Base-by-base conservation (phyloP, 2,888 invertebrate species). In the Heteromurus nitidus region DNA sequence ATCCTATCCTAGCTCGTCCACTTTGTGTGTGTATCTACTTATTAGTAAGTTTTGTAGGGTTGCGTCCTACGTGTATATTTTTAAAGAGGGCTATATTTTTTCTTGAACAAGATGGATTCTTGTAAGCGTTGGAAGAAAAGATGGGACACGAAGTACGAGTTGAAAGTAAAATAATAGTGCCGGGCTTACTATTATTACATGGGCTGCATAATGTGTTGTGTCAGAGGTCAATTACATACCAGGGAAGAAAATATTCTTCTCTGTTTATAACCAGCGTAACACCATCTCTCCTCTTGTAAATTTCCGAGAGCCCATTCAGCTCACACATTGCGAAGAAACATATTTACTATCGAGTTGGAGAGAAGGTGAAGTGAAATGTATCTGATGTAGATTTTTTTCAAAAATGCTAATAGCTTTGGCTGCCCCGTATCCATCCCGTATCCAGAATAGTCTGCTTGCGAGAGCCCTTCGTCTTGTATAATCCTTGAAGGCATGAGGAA, bases 191-290 rank as follows among this genome's bases (percentile, higher is more conserved):
- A 74, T 79, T 82, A 79, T 74, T 74, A 69, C 79, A 73, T 74
- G 82, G 65, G 64, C 75, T 82, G 79, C 79, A 77, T 82, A 82
- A 82, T 82, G 74, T 80, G 64, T 62, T 79, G 55, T 55, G 79
- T 83, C 83, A 83, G 80, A 83, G 83, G 83, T 83, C 83, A 83
- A 83, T 83, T 83, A 83, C 83, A 72, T 80, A 67, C 58, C 75
- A 68, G 53, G 80, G 73, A 75, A 79, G 50, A 50, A 13, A n/a
- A 50, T n/a, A 20, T 79, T 55, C 70, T 60, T 68, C 60, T 68
- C 26, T 76, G 67, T 20, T 76, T 76, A 60, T 68, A 58, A 58
- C 76, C 68, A 67, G 30, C n/a, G 30, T 9, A 13, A 50, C 55
- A 55, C 24, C 26, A 42, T 60, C 3, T 24, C 18, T 24, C 20